Percentiles rank a stretch among this genome's conserved stretches.
Evolutionary conservation across 1,140 invertebrate genomes (phyloP).

Genomic region (Zaprionus camerounensis): DNA sequence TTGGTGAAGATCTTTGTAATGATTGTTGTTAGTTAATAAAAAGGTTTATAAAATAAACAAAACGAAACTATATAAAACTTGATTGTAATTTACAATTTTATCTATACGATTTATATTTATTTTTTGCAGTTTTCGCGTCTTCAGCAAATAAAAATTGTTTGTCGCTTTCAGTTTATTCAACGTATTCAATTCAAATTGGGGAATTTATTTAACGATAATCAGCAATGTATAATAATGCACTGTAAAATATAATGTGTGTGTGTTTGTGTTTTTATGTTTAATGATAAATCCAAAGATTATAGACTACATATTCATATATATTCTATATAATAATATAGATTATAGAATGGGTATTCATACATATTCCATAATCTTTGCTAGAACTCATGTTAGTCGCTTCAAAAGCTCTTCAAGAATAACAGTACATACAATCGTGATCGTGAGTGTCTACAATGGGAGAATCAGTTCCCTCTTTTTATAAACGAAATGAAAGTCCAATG

Average conservation of each 20-base stretch:
- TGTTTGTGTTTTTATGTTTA: slow-evolving; percentile 26
- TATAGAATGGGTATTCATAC: too few relatives aligned
- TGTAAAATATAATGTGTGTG: slow-evolving; percentile 69
- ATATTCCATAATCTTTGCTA: slow-evolving; percentile 17
- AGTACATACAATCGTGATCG: slow-evolving; percentile 6
- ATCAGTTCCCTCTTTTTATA: background rate
- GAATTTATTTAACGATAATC: slow-evolving; percentile 81
- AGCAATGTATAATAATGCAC: slow-evolving; percentile 80
- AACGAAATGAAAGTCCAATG: slow-evolving; percentile 27
- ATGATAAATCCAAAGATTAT: slow-evolving; percentile 15
- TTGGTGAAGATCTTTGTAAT: slow-evolving; percentile 23
- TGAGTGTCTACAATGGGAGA: slow-evolving; percentile 7
- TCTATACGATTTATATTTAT: background rate
- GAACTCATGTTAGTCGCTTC: slow-evolving; percentile 51
- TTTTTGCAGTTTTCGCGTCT: background rate
- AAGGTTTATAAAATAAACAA: slow-evolving; percentile 43
- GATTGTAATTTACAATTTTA: background rate
- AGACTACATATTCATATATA: too few relatives aligned
- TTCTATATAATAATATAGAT: too few relatives aligned
- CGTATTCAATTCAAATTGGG: slow-evolving; percentile 74
- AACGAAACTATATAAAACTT: slow-evolving; percentile 6
- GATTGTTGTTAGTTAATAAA: slow-evolving; percentile 62
- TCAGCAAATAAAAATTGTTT: slow-evolving; percentile 20
- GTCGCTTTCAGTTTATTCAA: slow-evolving; percentile 58
- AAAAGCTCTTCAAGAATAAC: slow-evolving; percentile 36